A percentile compares a stretch with the other conserved stretches of the same genome.
Conservation (phyloP, 1,140 invertebrate species). For the Elymnias hypermnestra region DNA sequence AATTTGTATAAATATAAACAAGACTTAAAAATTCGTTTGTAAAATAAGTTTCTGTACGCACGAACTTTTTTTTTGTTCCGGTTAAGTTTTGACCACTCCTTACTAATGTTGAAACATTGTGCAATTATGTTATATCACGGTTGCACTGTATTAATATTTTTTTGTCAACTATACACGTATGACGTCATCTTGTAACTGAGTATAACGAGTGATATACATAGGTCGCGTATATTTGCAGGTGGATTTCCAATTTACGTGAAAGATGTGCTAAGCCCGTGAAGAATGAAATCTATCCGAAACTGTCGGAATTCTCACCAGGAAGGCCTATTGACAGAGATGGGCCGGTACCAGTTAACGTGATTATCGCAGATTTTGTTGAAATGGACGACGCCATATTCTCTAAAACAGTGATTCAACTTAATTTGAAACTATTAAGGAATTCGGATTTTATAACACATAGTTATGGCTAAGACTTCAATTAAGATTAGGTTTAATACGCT, state of each 20-base stretch:
- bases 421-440: conserved; percentile 67
- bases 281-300: conserved; percentile 73
- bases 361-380: conserved; percentile 80
- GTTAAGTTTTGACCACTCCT: background rate
- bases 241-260: conserved; percentile 54
- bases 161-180: background rate
- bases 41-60: too few species aligned
- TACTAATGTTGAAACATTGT: too few species aligned
- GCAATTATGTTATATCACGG: too few species aligned
- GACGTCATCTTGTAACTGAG: background rate
- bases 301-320: conserved; percentile 74
- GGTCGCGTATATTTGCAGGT: conserved; percentile 55
- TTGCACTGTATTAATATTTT: too few species aligned
- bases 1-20: too few species aligned
- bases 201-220: too few species aligned
- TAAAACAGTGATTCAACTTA: conserved; percentile 77
- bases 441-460: conserved; percentile 36
- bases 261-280: conserved; percentile 76
- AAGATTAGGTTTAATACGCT: background rate
- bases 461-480: conserved; percentile 27
- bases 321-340: conserved; percentile 31
- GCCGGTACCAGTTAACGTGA: conserved; percentile 73
- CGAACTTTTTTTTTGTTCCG: too few species aligned
- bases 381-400: conserved; percentile 75
- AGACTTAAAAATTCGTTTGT: too few species aligned